Conservation (phyloP, 1,140 invertebrate species). For the Bombus pyrosoma region DNA sequence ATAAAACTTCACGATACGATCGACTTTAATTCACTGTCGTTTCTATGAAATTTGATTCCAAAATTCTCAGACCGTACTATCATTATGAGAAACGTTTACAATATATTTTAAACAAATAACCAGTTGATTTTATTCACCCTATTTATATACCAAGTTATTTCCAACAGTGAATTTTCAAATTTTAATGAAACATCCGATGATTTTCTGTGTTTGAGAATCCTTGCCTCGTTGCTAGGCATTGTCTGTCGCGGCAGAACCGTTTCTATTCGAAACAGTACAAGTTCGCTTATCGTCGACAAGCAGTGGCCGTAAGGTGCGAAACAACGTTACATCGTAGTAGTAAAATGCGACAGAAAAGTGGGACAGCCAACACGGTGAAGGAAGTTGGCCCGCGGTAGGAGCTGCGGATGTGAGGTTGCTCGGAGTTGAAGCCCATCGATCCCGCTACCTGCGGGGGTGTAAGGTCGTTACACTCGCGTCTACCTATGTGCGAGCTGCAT, state of each 20-base stretch:
- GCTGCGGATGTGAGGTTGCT: conserved; percentile 53
- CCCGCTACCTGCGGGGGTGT: conserved; percentile 59
- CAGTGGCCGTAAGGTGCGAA: conserved; percentile 27
- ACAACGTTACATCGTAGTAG: conserved; percentile 21
- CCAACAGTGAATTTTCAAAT: neutral
- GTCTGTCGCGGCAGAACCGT: neutral
- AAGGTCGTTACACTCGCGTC: conserved; percentile 70
- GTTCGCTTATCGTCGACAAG: conserved; percentile 1
- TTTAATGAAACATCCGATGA: neutral
- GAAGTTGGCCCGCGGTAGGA: conserved; percentile 32
- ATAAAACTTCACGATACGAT: neutral
- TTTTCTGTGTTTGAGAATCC: too few relatives aligned
- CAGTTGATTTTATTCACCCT: neutral
- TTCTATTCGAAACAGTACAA: neutral
- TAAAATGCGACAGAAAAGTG: conserved; percentile 66
- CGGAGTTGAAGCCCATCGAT: conserved; percentile 66
- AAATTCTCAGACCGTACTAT: neutral
- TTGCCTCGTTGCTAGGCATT: too few relatives aligned
- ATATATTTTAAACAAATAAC: conserved; percentile 25
- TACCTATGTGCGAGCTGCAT: conserved; percentile 53
- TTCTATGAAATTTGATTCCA: neutral
- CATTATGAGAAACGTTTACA: conserved; percentile 1
- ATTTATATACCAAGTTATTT: neutral
- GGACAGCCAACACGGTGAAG: conserved; percentile 54
- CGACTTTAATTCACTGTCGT: neutral